Evolutionary conservation across 2,113 vertebrate species (phyloP), one percentile per base, ranked within the genome.

Genomic region (Cacatua alba): DNA sequence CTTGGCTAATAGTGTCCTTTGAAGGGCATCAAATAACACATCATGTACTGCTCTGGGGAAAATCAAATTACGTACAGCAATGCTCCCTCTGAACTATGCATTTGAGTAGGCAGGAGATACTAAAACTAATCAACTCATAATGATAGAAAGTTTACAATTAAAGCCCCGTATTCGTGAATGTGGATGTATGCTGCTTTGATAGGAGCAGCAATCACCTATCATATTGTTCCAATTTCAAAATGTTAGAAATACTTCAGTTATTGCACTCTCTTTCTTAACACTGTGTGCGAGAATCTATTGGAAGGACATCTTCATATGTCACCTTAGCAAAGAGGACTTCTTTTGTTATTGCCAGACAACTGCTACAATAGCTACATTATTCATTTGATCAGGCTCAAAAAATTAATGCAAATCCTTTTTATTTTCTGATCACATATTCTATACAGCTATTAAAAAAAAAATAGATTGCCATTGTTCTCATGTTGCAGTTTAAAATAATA

Each of bases 21-120:
- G 98, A 98, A 98, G 98, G 98, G 97, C 98, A 98, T 98, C 98
- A 98, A 98, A 98, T 98, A 98, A 97, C 97, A 97, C 95, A 98
- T 98, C 96, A 97, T 98, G 94, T 98, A 97, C 94, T 96, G 95
- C 97, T 98, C 95, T 96, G 96, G 93, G 96, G 96, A 87, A 98
- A 98, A 98, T 98, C 97, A 98, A 97, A 98, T 98, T 98, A 97
- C 80, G 79, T 97, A 82, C 80, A 92, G 82, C 60, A 90, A 41
- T 95, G 74, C 91, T 96, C 85, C 91, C 85, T 97, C 87, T 95
- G 91, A 97, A 97, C 72, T 77, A 79, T 46, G 24, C 83, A 97
- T 98, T 96, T 95, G 94, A 97, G 97, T 96, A 97, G 94, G 88
- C 55, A 72, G 88, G 37, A 92, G 71, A 92, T 94, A 83, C 83